Percentiles rank a stretch among this genome's conserved stretches.
Evolutionary conservation across 2,888 invertebrate genomes (phyloP).

Genomic region (Polietes domitor): DNA sequence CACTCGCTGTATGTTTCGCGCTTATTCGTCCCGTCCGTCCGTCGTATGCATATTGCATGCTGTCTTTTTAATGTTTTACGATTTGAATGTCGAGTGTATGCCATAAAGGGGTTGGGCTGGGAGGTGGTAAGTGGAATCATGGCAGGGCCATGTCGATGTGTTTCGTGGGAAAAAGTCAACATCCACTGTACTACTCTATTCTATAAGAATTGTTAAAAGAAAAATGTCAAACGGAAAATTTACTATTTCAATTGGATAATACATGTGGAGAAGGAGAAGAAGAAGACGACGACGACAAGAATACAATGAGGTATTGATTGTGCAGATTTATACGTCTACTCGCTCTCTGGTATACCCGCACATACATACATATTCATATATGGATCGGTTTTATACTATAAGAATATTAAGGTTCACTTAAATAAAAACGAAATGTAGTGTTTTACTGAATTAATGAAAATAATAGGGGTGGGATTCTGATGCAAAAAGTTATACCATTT

Average conservation of each 20-base stretch:
- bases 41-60: conserved; percentile 38
- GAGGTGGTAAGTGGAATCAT: conserved; percentile 13
- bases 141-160: not conserved
- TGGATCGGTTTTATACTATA: not conserved
- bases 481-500: too few species aligned
- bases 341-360: not conserved
- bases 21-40: not conserved
- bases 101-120: conserved; percentile 9
- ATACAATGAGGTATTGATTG: conserved; percentile 42
- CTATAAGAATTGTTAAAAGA: conserved; percentile 48
- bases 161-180: conserved; percentile 47
- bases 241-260: conserved; percentile 55
- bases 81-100: conserved; percentile 46
- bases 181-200: conserved; percentile 46
- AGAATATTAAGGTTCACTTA: not conserved
- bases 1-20: not conserved
- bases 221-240: conserved; percentile 63
- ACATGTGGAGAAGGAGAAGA: not conserved
- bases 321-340: conserved; percentile 2
- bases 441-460: not conserved
- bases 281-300: too few species aligned
- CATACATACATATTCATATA: not conserved
- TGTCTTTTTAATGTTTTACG: conserved; percentile 52
- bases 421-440: not conserved
- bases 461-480: not conserved